Conservation (phyloP, 2,113 vertebrate species). For the Ahaetulla prasina region DNA sequence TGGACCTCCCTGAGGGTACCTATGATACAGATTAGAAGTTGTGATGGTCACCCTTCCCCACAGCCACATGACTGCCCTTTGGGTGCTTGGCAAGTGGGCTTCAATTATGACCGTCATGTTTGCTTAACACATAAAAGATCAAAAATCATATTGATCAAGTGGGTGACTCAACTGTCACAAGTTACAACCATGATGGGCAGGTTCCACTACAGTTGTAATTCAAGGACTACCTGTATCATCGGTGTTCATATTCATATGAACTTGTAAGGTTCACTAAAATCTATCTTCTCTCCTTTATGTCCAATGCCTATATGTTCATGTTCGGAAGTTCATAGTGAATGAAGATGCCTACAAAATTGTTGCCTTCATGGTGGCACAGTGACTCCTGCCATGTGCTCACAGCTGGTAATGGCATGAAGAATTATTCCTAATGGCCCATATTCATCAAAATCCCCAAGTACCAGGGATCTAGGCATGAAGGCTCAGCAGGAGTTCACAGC, state of each 20-base stretch:
- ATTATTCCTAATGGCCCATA: constrained; percentile 64
- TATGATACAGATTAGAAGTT: too few relatives aligned
- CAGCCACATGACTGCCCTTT: too few relatives aligned
- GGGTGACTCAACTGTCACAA: too few relatives aligned
- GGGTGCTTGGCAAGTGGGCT: too few relatives aligned
- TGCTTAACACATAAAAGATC: too few relatives aligned
- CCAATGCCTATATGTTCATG: constrained; percentile 21
- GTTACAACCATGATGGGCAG: too few relatives aligned
- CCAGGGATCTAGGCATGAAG: constrained; percentile 46
- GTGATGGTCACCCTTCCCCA: too few relatives aligned
- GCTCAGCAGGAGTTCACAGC: constrained; percentile 50
- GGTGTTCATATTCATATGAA: not conserved
- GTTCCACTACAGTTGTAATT: too few relatives aligned
- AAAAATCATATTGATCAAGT: too few relatives aligned
- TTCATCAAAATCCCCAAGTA: constrained; percentile 61
- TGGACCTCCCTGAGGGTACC: too few relatives aligned
- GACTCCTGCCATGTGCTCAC: constrained; percentile 50
- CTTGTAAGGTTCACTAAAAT: not conserved
- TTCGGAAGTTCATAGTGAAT: constrained; percentile 43
- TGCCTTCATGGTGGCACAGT: constrained; percentile 49
- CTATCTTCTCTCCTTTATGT: constrained; percentile 18
- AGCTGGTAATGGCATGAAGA: constrained; percentile 54
- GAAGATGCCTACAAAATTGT: constrained; percentile 46
- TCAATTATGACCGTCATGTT: too few relatives aligned
- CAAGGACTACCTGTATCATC: not conserved